phyloP scores from a whole-genome alignment of 2,113 vertebrate species.

The Solea solea region DNA sequence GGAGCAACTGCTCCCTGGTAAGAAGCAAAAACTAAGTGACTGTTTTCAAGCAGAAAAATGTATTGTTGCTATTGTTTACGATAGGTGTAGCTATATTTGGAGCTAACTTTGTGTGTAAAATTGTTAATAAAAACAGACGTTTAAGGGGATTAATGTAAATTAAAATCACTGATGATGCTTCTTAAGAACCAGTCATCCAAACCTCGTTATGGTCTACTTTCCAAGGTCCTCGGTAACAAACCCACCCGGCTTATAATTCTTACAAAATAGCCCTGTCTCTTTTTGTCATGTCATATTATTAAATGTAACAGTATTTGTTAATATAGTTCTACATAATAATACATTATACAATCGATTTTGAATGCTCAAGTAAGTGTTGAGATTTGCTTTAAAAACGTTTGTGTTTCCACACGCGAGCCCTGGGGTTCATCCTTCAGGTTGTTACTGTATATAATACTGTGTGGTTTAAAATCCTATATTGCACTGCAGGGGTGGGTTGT shows the following conservation, averaged over 20 bases:
- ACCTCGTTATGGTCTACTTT: too few species aligned
- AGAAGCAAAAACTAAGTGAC: slow-evolving; percentile 5
- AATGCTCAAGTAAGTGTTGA: too few species aligned
- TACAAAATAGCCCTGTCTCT: neutral
- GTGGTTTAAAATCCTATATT: slow-evolving; percentile 21
- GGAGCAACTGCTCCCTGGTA: slow-evolving; percentile 92
- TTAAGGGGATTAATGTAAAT: too few species aligned
- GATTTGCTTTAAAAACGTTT: too few species aligned
- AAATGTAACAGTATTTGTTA: too few species aligned
- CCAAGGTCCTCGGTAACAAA: too few species aligned
- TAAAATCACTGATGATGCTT: too few species aligned
- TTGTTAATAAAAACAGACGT: neutral
- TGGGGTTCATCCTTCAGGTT: neutral
- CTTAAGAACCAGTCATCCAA: too few species aligned
- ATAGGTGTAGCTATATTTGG: neutral
- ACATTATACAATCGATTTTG: too few species aligned
- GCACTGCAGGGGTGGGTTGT: neutral
- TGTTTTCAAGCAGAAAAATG: neutral
- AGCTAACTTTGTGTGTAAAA: neutral
- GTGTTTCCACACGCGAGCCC: too few species aligned
- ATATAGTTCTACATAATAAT: too few species aligned
- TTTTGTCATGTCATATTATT: too few species aligned
- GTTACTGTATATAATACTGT: neutral
- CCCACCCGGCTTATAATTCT: neutral
- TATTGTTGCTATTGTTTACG: neutral